These are phyloP conservation scores for Distichodus sexfasciatus DNA, from an alignment of 2,797 vertebrate genomes.

Conservation along the genomic window DNA sequence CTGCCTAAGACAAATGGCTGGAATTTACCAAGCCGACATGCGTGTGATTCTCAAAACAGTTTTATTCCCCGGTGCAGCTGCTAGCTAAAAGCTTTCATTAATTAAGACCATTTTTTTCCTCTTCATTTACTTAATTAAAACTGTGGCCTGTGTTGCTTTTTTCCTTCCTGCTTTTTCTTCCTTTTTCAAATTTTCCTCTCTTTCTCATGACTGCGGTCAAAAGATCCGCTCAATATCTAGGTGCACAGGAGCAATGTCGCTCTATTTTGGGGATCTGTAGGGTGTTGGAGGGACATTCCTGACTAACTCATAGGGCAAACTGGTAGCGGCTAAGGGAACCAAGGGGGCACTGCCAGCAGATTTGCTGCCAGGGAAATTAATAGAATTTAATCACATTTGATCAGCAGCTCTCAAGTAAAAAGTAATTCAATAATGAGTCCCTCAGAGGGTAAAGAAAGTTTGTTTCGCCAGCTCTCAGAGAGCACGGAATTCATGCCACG, in stretches of 20 bases:
- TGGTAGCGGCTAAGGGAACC: conserved; percentile 34
- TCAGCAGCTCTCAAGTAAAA: conserved; percentile 51
- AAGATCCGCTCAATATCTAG: conserved; percentile 27
- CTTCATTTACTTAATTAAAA: conserved; percentile 67
- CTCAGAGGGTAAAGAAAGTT: conserved; percentile 50
- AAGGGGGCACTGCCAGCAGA: conserved; percentile 1
- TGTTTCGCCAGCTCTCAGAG: conserved; percentile 43
- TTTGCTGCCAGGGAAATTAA: conserved; percentile 34
- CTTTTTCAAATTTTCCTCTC: conserved; percentile 54
- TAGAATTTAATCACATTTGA: conserved; percentile 51
- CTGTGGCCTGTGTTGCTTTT: conserved; percentile 63
- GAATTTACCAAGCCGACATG: conserved; percentile 62
- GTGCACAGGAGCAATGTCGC: background rate
- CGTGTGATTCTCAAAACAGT: conserved; percentile 59
- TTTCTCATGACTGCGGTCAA: conserved; percentile 47
- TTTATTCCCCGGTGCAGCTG: conserved; percentile 56
- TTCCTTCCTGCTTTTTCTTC: conserved; percentile 53
- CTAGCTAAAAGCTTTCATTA: conserved; percentile 56
- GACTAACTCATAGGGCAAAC: conserved; percentile 23
- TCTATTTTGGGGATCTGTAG: background rate
- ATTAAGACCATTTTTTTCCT: conserved; percentile 62
- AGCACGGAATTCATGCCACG: conserved; percentile 49
- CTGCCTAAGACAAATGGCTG: conserved; percentile 65
- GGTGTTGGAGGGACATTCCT: conserved; percentile 18
- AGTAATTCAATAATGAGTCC: conserved; percentile 56